phyloP scores from a whole-genome alignment of 2,113 vertebrate genomes.

The Heterocephalus glaber region DNA sequence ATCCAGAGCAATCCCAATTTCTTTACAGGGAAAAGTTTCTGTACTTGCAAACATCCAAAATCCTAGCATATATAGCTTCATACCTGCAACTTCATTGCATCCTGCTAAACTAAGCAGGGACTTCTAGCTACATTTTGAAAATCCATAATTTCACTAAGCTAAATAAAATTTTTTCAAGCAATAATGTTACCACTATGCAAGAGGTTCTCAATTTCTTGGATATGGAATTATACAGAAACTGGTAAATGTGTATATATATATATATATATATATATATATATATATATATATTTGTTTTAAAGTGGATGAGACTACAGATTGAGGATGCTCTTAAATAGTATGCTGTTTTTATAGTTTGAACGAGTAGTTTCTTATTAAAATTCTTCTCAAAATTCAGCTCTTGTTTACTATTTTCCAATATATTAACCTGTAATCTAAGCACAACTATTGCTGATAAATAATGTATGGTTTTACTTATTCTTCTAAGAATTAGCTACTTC shows the following conservation, averaged over 20 bases:
- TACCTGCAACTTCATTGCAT: neutral
- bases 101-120: neutral
- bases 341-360: neutral
- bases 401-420: neutral
- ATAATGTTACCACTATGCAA: neutral
- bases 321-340: too few species aligned
- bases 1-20: neutral
- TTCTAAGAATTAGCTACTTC: neutral
- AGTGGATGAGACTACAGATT: neutral
- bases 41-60: neutral
- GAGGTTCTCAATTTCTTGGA: neutral
- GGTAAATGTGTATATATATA: fast-evolving
- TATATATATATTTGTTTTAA: too few species aligned
- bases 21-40: neutral
- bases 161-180: neutral
- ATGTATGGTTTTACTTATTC: neutral
- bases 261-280: fast-evolving
- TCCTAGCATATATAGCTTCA: neutral
- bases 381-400: neutral
- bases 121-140: neutral
- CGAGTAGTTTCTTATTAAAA: neutral
- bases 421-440: neutral
- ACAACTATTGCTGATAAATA: neutral
- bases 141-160: neutral
- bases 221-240: neutral